Evolutionary conservation across 2,797 vertebrate species (phyloP), one percentile per base, ranked within the genome.

Genomic region (Lindbergichthys nudifrons): DNA sequence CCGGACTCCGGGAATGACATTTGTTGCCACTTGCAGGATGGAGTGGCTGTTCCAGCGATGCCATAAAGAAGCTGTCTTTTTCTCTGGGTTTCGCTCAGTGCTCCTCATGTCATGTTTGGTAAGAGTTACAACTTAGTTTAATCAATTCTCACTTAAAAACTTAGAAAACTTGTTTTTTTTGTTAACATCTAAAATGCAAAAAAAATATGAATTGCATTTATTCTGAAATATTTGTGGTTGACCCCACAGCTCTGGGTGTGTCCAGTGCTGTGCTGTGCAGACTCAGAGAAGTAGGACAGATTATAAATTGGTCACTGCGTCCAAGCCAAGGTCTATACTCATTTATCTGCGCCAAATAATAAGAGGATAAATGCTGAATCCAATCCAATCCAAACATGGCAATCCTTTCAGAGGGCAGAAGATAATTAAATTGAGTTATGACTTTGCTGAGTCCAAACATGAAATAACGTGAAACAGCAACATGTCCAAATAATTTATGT

Each of bases 21-120:
- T 82, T 60, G 74, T 51, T 57, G 53, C 42, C 14, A 36, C 42
- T 21, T 46, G 52, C 57, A 87, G 86, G 81, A 89, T 90, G 88
- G 87, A 92, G 57, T 81, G 82, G 56, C 56, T 88, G 47, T 56
- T 69, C 60, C 88, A 84, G 73, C 75, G 91, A 13, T 90, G 81
- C 73, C 64, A 71, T 9, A 92, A 87, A 83, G 89, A 92, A 21
- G 67, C 65, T 1, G 59, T 76, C 21, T 42, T 59, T 32, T 79
- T 75, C 39, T 68, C 74, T 5, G 53, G 70, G n/a, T 46, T 62
- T 3, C 92, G 92, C 1, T 78, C 85, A 0, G 51, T 87, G 54
- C 70, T 93, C 73, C 63, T 84, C 50, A 10, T 87, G 16, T 56
- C 82, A 30, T 89, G 84, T 60, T 15, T 90, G 93, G 93, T 95